Evolutionary conservation across 1,140 invertebrate species (phyloP).

Genomic region (Drosophila obscura): DNA sequence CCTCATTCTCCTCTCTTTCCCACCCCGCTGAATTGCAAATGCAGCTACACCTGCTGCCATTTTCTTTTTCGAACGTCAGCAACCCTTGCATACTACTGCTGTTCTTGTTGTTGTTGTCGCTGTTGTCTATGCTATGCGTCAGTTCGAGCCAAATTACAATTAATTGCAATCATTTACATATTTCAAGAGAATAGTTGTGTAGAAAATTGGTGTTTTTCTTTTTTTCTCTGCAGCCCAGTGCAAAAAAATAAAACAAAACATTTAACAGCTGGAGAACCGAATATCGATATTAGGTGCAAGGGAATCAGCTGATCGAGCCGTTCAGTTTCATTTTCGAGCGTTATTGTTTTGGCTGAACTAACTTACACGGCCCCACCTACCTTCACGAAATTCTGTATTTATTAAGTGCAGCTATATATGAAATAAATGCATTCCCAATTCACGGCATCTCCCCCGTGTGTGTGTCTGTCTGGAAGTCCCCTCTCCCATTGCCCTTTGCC

Average conservation of each 20-base stretch:
- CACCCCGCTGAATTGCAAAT: slow-evolving; percentile 45
- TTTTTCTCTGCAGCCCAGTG: slow-evolving; percentile 9
- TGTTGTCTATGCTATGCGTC: slow-evolving; percentile 23
- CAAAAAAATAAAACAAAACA: slow-evolving; percentile 10
- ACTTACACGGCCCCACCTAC: slow-evolving; percentile 6
- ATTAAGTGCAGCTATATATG: not conserved
- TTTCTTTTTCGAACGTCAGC: slow-evolving; percentile 52
- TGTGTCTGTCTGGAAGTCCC: not conserved
- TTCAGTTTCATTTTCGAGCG: not conserved
- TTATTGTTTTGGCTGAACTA: slow-evolving; percentile 1
- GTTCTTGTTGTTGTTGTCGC: slow-evolving; percentile 9
- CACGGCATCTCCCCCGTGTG: slow-evolving; percentile 10
- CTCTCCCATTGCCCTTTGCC: not conserved
- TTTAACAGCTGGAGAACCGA: slow-evolving; percentile 29
- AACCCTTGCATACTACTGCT: slow-evolving; percentile 56
- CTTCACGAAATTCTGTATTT: not conserved
- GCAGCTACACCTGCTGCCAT: slow-evolving; percentile 78
- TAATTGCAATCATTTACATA: slow-evolving; percentile 78
- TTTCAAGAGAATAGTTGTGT: slow-evolving; percentile 49
- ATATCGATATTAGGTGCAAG: slow-evolving; percentile 36
- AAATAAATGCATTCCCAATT: slow-evolving; percentile 35
- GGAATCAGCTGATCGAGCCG: slow-evolving; percentile 37
- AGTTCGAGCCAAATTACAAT: slow-evolving; percentile 68
- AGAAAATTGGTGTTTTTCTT: not conserved
- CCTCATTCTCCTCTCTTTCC: not conserved